Conservation (phyloP, 2,888 invertebrate genomes). For the Epistrophella euchroma region DNA sequence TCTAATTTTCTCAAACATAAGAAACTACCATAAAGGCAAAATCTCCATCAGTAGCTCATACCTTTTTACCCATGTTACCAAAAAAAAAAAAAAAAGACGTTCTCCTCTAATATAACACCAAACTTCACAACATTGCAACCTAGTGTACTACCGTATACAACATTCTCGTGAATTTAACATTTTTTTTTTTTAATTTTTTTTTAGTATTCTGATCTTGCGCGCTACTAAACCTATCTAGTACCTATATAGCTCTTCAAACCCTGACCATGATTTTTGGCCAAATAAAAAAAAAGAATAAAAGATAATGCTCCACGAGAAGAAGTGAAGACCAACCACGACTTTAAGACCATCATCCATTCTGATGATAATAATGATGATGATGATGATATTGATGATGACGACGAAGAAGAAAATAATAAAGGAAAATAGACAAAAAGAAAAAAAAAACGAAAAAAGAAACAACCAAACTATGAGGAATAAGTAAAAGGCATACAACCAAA, state of each 20-base stretch:
- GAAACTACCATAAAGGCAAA: constrained; percentile 42
- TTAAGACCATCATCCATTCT: constrained; percentile 38
- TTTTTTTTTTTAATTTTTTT: constrained; percentile 55
- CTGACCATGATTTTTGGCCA: constrained; percentile 72
- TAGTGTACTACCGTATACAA: constrained; percentile 42
- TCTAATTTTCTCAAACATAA: constrained; percentile 36
- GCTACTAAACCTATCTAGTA: constrained; percentile 31
- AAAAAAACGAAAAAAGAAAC: constrained; percentile 27
- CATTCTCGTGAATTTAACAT: constrained; percentile 66
- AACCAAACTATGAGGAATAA: constrained; percentile 57
- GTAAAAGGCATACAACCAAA: constrained; percentile 59
- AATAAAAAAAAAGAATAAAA: constrained; percentile 19
- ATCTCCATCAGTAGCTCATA: constrained; percentile 49
- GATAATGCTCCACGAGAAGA: constrained; percentile 38
- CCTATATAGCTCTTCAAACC: constrained; percentile 40
- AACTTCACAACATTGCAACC: constrained; percentile 63
- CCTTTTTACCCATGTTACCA: constrained; percentile 3
- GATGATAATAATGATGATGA: constrained; percentile 49
- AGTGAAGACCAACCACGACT: constrained; percentile 48
- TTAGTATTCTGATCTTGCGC: constrained; percentile 52
- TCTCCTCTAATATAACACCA: constrained; percentile 49
- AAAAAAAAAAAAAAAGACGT: constrained; percentile 21
- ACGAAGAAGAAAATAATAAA: constrained; percentile 71
- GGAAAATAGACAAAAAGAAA: constrained; percentile 35
- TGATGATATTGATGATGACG: constrained; percentile 71